phyloP scores from a whole-genome alignment of 35 echinoderm and acorn worm species.

The Holothuria glaberrima region DNA sequence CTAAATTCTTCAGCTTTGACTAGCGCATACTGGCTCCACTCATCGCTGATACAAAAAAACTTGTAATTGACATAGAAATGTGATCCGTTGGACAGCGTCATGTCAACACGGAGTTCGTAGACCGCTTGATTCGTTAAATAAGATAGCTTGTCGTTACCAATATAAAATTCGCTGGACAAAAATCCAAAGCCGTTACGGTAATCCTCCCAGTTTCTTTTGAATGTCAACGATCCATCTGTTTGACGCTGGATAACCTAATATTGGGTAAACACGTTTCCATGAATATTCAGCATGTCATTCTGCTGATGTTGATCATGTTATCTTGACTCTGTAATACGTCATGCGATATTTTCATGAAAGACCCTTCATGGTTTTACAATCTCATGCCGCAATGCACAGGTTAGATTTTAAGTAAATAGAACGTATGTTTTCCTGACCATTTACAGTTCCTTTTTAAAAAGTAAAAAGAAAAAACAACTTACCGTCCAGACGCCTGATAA shows the following conservation, averaged over 20 bases:
- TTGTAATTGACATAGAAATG: not conserved
- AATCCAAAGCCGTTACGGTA: not conserved
- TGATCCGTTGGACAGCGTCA: not conserved
- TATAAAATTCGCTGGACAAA: not conserved
- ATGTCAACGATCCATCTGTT: not conserved
- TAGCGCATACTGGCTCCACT: not conserved
- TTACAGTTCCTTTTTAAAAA: not conserved
- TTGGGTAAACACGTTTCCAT: not conserved
- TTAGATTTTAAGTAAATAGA: no score
- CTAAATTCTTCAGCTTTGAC: no score
- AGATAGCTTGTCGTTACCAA: not conserved
- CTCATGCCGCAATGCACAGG: no score
- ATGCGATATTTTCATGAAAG: not conserved
- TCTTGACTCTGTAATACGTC: not conserved
- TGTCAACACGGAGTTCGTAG: not conserved
- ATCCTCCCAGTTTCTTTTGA: not conserved
- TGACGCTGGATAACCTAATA: not conserved
- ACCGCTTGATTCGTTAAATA: slow-evolving; percentile 9
- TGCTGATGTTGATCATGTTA: not conserved
- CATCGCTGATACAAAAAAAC: not conserved
- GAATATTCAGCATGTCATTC: not conserved
- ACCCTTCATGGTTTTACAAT: no score
- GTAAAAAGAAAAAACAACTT: not conserved
- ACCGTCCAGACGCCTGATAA: not conserved
- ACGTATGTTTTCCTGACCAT: no score